Base-by-base conservation (phyloP, 2,888 invertebrate genomes). In the Cephus pygmeus region DNA sequence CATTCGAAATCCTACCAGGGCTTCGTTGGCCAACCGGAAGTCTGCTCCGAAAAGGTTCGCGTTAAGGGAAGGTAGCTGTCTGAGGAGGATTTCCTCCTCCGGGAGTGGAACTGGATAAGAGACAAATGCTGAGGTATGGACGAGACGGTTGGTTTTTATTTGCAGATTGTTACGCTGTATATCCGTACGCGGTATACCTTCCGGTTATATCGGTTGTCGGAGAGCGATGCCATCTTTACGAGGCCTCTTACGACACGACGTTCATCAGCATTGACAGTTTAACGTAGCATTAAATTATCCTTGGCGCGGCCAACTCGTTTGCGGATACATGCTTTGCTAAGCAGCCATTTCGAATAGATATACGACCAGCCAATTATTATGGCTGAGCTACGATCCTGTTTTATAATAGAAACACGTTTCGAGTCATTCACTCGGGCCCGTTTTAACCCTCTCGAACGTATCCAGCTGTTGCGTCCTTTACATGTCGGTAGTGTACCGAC, bases 231-330 rank as follows among this genome's bases (percentile, higher is more conserved):
- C 56, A 56, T 56, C 56, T 56, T 56, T 56, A 56, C 56, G 56
- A 56, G 56, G 56, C 23, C 56, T 56, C 23, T 56, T 56, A 56
- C 56, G 23, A 9, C 71, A 34, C 71, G 71, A 31, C 71, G 71
- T 71, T 71, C 71, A 71, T 71, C 71, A 71, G 71, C 12, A 33
- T 71, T 12, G 71, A 71, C 71, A 33, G 71, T 71, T 71, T 71
- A 71, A 71, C 71, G 71, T 71, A 31, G 31, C 71, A 71, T 71
- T 71, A 71, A 71, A 71, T 71, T 71, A 71, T 71, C 31, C 71
- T 56, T 23, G 56, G 23, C 71, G 71, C 71, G 12, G 31, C 33
- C 31, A 71, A 71, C 71, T 71, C 71, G 71, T 71, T 71, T 71
- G 71, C 71, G 31, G 15, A 23, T 31, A 34, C 33, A 23, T 71